Percentiles rank a stretch among this genome's conserved stretches.
Conservation (phyloP, 1,140 invertebrate genomes). For the Drosophila repleta region DNA sequence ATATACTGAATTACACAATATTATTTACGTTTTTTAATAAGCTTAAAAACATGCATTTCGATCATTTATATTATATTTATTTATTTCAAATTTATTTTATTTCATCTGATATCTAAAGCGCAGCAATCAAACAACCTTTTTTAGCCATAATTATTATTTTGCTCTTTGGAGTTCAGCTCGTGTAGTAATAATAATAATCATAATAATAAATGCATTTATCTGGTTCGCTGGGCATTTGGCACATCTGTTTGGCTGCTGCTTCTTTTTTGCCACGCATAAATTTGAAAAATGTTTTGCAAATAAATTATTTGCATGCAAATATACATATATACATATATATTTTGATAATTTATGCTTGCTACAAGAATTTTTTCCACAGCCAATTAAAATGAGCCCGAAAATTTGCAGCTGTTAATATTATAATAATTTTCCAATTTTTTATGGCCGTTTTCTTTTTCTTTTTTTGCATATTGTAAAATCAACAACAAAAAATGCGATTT, state of each 20-base stretch:
- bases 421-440: slow-evolving; percentile 19
- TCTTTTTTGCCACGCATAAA: slow-evolving; percentile 19
- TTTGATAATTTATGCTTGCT: slow-evolving; percentile 21
- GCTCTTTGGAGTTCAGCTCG: not conserved
- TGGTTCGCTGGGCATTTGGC: slow-evolving; percentile 20
- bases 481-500: slow-evolving; percentile 32
- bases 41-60: not conserved
- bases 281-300: slow-evolving; percentile 48
- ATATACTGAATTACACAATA: not conserved
- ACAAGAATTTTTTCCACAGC: slow-evolving; percentile 13
- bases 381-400: slow-evolving; percentile 42
- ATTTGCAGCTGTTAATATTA: slow-evolving; percentile 37
- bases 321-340: slow-evolving; percentile 12
- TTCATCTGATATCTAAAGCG: no score
- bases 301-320: slow-evolving; percentile 45
- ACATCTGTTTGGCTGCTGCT: slow-evolving; percentile 22
- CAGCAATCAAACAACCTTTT: not conserved
- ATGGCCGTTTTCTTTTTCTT: slow-evolving; percentile 11
- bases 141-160: not conserved
- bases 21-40: not conserved
- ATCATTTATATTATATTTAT: not conserved
- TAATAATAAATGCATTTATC: slow-evolving; percentile 38
- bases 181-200: slow-evolving; percentile 24
- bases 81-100: not conserved
- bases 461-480: slow-evolving; percentile 46